Base-by-base conservation (phyloP, 2,888 invertebrate genomes). In the Caenorhabditis plicata region DNA sequence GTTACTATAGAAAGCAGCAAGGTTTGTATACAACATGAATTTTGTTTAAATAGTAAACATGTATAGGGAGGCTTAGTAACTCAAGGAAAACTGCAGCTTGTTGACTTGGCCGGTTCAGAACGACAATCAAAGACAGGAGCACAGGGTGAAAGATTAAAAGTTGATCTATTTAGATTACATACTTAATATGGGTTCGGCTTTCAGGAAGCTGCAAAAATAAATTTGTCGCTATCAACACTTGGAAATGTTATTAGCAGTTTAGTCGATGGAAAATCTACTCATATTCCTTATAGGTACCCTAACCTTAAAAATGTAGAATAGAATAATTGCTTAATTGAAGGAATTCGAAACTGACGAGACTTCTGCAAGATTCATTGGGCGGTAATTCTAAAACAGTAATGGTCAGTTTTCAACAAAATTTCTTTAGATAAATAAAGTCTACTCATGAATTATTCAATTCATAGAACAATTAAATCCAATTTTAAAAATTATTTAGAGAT, bases 181-280 rank as follows among this genome's bases (percentile, higher is more conserved):
- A 27, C 29, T 27, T 7, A 9, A 27, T 15, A 39, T 17, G 9
- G 22, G 23, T 13, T 29, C 27, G 13, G 20, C n/a, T 48, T 49
- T 13, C 33, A 56, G 50, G 92, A 98, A 83, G 96, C 96, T 0
- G 92, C 93, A 0, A 96, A 95, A 84, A 98, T 98, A 65, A 96
- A 96, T 85, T 87, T 95, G 63, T 96, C 96, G 0, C 86, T 98
- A 0, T 95, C 95, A 0, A 95, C 94, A 0, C 85, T 98, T 46
- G 96, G 96, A 23, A 96, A 96, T 84, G 98, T 98, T 3, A 98
- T 99, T 73, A 95, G 95, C 8, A 93, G 96, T 2, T 85, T 98
- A 65, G 95, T 96, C 2, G 96, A 98, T 84, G 93, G 94, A 38
- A 95, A 95, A 84, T 90, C 91, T 70, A 91, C 90, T 0, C 96